phyloP scores from a whole-genome alignment of 2,797 vertebrate species.

The Acrocephalus scirpaceus region DNA sequence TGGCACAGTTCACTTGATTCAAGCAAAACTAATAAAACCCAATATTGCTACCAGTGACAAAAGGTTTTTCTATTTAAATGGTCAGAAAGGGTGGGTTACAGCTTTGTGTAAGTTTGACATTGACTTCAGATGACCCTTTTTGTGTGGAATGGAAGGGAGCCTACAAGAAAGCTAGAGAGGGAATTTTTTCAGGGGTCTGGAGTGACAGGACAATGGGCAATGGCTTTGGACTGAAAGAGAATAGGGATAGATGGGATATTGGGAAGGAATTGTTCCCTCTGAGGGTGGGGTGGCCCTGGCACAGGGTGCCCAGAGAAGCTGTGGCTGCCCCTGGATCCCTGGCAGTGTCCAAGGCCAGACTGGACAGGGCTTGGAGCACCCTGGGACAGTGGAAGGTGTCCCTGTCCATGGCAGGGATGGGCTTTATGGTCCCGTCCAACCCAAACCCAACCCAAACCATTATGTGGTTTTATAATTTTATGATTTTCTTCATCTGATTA shows the following conservation, averaged over 20 bases:
- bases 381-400: fast-evolving
- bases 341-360: fast-evolving
- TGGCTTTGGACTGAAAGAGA: not conserved
- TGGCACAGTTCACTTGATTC: not conserved
- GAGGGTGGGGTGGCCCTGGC: not conserved
- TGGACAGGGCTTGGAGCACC: fast-evolving
- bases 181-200: not conserved
- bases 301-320: not conserved
- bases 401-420: not conserved
- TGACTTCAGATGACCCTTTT: not conserved
- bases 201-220: not conserved
- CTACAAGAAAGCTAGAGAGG: not conserved
- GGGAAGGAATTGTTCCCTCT: not conserved
- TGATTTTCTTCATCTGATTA: not conserved
- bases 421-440: fast-evolving
- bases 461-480: not conserved
- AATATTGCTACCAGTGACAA: not conserved
- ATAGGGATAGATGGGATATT: fast-evolving
- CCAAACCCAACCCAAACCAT: not conserved
- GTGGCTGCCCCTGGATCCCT: not conserved
- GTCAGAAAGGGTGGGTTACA: not conserved
- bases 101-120: not conserved
- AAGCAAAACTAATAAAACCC: not conserved
- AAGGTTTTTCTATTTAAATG: not conserved
- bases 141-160: not conserved